These are phyloP conservation scores for Scomber scombrus DNA, from an alignment of 2,113 vertebrate species.

Conservation along the genomic window DNA sequence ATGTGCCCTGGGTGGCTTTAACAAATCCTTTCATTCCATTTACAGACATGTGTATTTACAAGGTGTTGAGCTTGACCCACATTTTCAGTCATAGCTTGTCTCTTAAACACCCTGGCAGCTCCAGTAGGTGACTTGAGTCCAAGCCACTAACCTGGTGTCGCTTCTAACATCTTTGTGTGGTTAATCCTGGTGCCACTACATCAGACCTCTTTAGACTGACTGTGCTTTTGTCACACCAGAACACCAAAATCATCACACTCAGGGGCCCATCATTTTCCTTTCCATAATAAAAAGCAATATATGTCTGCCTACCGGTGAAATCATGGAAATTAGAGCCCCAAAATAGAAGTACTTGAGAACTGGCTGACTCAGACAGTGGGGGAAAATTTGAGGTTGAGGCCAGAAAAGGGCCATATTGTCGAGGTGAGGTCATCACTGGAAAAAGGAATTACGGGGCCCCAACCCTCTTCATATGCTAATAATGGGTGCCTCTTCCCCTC, in stretches of 20 bases:
- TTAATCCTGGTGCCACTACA: constrained; percentile 33
- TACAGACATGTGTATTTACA: constrained; percentile 35
- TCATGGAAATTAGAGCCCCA: constrained; percentile 59
- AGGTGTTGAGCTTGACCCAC: constrained; percentile 62
- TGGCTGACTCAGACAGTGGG: constrained; percentile 65
- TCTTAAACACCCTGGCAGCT: constrained; percentile 35
- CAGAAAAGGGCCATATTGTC: constrained; percentile 59
- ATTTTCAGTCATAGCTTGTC: constrained; percentile 49
- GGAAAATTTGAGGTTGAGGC: constrained; percentile 59
- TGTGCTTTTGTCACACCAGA: constrained; percentile 27
- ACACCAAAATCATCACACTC: neutral
- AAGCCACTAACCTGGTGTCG: constrained; percentile 42
- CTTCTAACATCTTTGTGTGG: constrained; percentile 26
- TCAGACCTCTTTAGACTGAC: constrained; percentile 10
- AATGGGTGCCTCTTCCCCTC: constrained; percentile 28
- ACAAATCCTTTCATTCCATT: constrained; percentile 25
- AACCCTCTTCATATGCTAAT: constrained; percentile 27
- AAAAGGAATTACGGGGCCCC: constrained; percentile 58
- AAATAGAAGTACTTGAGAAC: constrained; percentile 63
- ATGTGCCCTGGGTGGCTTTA: neutral
- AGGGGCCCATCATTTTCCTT: constrained; percentile 40
- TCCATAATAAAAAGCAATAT: constrained; percentile 51
- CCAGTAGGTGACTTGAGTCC: constrained; percentile 11
- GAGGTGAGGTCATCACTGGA: constrained; percentile 70
- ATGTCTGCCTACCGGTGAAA: constrained; percentile 37